Evolutionary conservation across 2,888 invertebrate genomes (phyloP).

Genomic region (Chrysotoxum bicinctum): DNA sequence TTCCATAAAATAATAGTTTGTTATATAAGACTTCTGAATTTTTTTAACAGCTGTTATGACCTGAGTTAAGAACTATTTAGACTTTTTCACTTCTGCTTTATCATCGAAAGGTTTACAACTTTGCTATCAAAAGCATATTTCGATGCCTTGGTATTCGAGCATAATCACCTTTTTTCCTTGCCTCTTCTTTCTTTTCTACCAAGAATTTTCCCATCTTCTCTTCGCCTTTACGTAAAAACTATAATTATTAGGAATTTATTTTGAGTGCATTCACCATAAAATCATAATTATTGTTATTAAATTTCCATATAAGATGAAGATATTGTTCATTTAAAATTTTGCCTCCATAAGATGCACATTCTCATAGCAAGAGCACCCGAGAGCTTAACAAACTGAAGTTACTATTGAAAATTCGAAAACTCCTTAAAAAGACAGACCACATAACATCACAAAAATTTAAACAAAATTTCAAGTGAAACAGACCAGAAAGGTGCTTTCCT

Average conservation of each 20-base stretch:
- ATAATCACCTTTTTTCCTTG: too few species aligned
- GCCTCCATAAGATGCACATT: not conserved
- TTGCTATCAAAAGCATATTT: too few species aligned
- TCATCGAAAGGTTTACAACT: too few species aligned
- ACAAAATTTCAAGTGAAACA: constrained; percentile 9
- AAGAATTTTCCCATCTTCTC: too few species aligned
- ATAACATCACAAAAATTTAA: constrained; percentile 3
- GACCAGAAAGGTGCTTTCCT: not conserved
- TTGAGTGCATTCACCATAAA: not conserved
- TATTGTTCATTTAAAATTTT: not conserved
- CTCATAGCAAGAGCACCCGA: not conserved
- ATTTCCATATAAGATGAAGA: not conserved
- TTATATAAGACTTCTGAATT: too few species aligned
- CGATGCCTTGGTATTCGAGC: too few species aligned
- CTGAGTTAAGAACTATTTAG: too few species aligned
- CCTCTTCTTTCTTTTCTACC: too few species aligned
- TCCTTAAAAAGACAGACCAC: not conserved
- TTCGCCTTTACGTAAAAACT: too few species aligned
- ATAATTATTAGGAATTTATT: not conserved
- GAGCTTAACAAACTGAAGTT: not conserved
- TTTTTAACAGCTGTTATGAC: too few species aligned
- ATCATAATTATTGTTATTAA: not conserved
- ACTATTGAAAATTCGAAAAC: not conserved
- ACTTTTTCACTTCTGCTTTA: too few species aligned
- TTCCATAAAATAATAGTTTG: not conserved